phyloP scores from a whole-genome alignment of 2,113 vertebrate genomes.

The Eulemur rufifrons region DNA sequence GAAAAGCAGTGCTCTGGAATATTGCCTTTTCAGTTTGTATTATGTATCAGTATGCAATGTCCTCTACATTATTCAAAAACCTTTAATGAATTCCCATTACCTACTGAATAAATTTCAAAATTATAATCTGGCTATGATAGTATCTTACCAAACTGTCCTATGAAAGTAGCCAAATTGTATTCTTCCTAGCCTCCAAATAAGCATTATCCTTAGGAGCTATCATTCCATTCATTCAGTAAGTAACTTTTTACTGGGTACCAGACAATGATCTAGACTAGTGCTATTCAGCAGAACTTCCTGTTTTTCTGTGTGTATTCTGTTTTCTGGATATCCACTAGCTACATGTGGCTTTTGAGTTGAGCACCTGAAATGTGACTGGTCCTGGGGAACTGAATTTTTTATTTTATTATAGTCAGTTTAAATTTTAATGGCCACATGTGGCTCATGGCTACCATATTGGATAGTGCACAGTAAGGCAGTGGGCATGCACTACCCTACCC shows the following conservation, averaged over 20 bases:
- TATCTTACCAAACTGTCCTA: background rate
- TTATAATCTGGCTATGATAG: background rate
- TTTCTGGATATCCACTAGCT: background rate
- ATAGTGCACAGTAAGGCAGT: background rate
- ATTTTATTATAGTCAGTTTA: slow-evolving; percentile 2
- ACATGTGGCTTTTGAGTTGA: background rate
- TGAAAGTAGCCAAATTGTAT: background rate
- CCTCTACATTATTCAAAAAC: background rate
- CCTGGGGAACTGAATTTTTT: background rate
- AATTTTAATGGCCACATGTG: background rate
- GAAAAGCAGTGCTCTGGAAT: background rate
- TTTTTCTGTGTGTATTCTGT: background rate
- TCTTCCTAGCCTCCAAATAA: slow-evolving; percentile 1
- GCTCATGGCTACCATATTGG: background rate
- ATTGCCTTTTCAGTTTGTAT: background rate
- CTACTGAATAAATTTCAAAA: background rate
- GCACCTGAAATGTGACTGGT: background rate
- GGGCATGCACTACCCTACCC: background rate
- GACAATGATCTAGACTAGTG: background rate
- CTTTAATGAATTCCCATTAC: background rate
- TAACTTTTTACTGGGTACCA: background rate
- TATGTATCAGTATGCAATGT: background rate
- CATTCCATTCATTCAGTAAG: background rate
- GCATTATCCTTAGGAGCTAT: background rate
- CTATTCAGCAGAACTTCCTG: background rate